Evolutionary conservation across 2,888 invertebrate species (phyloP).

Genomic region (Drosophila fungiperda): DNA sequence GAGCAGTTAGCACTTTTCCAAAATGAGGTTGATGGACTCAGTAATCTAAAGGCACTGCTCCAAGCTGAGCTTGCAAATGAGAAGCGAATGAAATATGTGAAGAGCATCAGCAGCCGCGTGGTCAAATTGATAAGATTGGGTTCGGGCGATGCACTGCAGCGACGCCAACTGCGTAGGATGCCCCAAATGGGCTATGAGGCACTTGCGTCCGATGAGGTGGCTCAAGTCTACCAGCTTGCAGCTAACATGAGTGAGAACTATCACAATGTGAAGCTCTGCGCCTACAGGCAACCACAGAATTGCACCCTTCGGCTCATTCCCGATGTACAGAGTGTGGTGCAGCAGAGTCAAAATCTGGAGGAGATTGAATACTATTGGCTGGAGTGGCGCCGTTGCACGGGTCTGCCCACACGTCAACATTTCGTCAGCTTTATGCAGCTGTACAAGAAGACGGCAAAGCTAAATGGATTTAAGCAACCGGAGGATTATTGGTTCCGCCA

Average conservation of each 20-base stretch:
- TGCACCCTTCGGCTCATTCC: conserved; percentile 91
- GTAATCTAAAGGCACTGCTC: conserved; percentile 56
- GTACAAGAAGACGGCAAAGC: conserved; percentile 77
- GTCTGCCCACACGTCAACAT: conserved; percentile 63
- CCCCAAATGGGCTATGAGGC: conserved; percentile 90
- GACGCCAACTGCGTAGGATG: conserved; percentile 90
- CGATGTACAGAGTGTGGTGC: conserved; percentile 79
- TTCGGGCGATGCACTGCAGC: conserved; percentile 88
- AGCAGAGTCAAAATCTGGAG: conserved; percentile 68
- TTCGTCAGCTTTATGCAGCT: conserved; percentile 80
- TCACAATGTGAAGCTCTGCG: conserved; percentile 91
- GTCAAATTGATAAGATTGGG: conserved; percentile 68
- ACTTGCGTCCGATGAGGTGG: conserved; percentile 88
- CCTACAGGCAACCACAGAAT: conserved; percentile 87
- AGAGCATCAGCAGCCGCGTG: conserved; percentile 54
- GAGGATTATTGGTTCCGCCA: conserved; percentile 90
- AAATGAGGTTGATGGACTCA: conserved; percentile 75
- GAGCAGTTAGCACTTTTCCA: conserved; percentile 75
- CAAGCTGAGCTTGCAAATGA: conserved; percentile 75
- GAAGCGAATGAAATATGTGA: conserved; percentile 67
- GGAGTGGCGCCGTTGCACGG: conserved; percentile 81
- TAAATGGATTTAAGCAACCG: conserved; percentile 83
- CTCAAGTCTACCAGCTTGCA: conserved; percentile 87
- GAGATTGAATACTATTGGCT: conserved; percentile 83
- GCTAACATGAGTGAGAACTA: conserved; percentile 91